A percentile compares a stretch with the other conserved stretches of the same genome.
These are phyloP conservation scores for Xiphophorus maculatus DNA, from an alignment of 2,113 vertebrate species.

Conservation along the genomic window DNA sequence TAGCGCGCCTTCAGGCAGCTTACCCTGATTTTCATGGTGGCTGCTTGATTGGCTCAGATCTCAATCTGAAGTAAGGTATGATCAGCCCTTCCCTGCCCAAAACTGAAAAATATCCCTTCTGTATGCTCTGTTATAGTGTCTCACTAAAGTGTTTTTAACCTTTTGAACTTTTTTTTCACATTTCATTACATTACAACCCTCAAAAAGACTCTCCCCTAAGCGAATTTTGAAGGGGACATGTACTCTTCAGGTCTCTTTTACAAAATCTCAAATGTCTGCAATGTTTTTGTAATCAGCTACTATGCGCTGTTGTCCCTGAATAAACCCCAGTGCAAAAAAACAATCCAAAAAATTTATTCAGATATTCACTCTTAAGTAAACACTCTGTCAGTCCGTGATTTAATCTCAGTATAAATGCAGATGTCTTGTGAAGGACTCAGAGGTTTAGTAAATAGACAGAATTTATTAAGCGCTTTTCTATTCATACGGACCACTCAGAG, in stretches of 20 bases:
- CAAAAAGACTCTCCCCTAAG: neutral
- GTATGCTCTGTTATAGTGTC: neutral
- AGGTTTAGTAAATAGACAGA: neutral
- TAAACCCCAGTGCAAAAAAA: neutral
- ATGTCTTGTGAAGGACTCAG: neutral
- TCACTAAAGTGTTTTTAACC: constrained; percentile 9
- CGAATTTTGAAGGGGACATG: neutral
- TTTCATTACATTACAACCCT: neutral
- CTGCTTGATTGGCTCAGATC: constrained; percentile 39
- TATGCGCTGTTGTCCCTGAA: no score
- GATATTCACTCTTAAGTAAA: neutral
- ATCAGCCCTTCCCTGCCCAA: constrained; percentile 19
- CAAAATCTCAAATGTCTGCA: neutral
- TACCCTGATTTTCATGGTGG: constrained; percentile 18
- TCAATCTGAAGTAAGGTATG: constrained; percentile 38
- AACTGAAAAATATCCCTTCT: neutral
- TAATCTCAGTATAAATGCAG: neutral
- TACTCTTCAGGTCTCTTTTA: neutral
- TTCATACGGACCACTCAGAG: neutral
- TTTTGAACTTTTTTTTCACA: neutral
- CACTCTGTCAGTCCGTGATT: neutral
- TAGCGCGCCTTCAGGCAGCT: constrained; percentile 35
- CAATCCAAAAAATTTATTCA: neutral
- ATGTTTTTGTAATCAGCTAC: neutral
- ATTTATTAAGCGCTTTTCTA: neutral